Conservation (phyloP, 2,888 invertebrate species). For the Pollenia labialis region DNA sequence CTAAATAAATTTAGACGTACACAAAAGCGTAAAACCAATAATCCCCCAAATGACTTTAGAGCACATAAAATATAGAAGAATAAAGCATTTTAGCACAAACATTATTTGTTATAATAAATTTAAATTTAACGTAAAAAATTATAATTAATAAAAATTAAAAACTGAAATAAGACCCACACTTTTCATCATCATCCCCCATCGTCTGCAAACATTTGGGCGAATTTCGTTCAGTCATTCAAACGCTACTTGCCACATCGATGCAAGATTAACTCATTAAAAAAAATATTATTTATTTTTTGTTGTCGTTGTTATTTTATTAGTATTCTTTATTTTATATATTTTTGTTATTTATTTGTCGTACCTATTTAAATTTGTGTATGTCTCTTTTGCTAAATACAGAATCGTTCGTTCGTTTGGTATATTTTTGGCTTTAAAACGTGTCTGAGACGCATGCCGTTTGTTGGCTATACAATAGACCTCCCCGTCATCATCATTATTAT, state of each 20-base stretch:
- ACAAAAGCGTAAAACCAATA: neutral
- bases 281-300: slow-evolving; percentile 28
- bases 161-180: slow-evolving; percentile 42
- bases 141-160: neutral
- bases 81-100: neutral
- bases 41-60: slow-evolving; percentile 31
- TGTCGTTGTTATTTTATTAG: slow-evolving; percentile 32
- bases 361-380: slow-evolving; percentile 1
- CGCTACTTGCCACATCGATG: slow-evolving; percentile 60
- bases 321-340: slow-evolving; percentile 23
- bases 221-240: neutral
- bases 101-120: neutral
- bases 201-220: neutral
- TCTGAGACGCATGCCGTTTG: slow-evolving; percentile 63
- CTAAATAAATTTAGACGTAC: too few species aligned
- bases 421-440: slow-evolving; percentile 68
- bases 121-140: neutral
- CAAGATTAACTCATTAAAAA: slow-evolving; percentile 63
- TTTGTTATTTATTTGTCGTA: slow-evolving; percentile 6
- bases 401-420: neutral
- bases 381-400: slow-evolving; percentile 23
- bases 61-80: neutral
- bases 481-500: neutral
- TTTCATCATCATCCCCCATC: slow-evolving; percentile 16
- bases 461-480: slow-evolving; percentile 31